phyloP scores from a whole-genome alignment of 2,113 vertebrate species.

The Rallus limicola region DNA sequence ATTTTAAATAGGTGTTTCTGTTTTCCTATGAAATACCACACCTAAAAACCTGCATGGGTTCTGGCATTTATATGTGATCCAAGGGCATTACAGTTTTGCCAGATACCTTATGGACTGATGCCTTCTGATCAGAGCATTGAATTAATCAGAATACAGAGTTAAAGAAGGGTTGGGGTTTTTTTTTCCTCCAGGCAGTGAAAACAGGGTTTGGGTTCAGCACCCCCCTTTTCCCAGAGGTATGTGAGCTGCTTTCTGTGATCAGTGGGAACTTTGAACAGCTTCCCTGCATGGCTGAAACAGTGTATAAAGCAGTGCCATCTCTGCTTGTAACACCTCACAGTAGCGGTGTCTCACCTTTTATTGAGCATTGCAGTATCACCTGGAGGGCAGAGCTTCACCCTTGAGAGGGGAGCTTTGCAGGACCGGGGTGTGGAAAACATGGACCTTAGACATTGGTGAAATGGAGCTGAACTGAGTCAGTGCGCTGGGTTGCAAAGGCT shows the following conservation, averaged over 20 bases:
- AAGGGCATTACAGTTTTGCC: neutral
- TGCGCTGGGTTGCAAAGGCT: neutral
- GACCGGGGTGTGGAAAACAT: neutral
- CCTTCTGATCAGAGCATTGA: neutral
- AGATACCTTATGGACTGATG: neutral
- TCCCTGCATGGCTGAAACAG: neutral
- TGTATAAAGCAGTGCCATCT: neutral
- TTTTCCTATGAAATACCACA: neutral
- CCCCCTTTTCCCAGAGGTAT: neutral
- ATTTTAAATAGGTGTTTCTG: neutral
- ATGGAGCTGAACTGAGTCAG: fast-evolving
- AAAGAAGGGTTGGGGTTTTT: neutral
- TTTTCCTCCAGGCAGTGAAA: neutral
- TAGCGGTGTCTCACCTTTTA: neutral
- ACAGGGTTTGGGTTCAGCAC: neutral
- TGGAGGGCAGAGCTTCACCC: neutral
- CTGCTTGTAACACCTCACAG: neutral
- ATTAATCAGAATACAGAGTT: neutral
- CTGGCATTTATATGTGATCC: neutral
- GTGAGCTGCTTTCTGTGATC: neutral
- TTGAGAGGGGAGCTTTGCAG: neutral
- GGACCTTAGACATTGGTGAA: fast-evolving
- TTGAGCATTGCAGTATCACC: neutral
- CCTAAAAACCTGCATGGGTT: neutral
- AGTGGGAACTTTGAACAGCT: neutral